Base-by-base conservation (phyloP, 2,113 vertebrate species). In the Lasiurus borealis region DNA sequence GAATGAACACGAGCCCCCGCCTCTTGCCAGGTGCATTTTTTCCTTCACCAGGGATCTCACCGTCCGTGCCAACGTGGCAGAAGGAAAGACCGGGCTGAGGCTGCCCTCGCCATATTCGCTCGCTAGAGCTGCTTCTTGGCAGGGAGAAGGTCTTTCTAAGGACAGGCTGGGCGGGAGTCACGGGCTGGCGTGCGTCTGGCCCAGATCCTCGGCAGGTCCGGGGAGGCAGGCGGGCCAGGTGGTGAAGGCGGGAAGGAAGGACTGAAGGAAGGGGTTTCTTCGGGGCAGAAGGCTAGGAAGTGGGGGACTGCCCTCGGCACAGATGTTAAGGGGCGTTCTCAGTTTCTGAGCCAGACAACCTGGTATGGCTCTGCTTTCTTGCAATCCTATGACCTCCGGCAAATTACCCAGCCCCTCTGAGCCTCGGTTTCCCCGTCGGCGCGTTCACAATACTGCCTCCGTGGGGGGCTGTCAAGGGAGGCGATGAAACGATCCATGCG, bases 51-150 rank as follows among this genome's bases (percentile, higher is more conserved):
- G 23, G 3, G 19, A 40, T 40, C 57, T 92, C 50, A 0, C 36
- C n/a, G 10, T 84, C 75, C 85, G 78, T 71, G 93, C 62, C 93
- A 83, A 92, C 36, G 25, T 25, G 92, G 94, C 93, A 93, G 89
- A 80, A 88, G 86, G 92, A 59, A 50, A 36, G 86, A 76, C 46
- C 44, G 57, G 54, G 73, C 83, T 31, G 40, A 82, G 82, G 40
- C 78, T 29, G n/a, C 34, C 78, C 93, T 84, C 15, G 0, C 85
- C 15, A 0, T 2, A 11, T 10, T 90, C 64, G 75, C 59, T 76
- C 68, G 40, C 46, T n/a, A 31, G 89, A 80, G 82, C 85, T 64
- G 12, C 73, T 68, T 85, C 81, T 88, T 85, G 97, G 83, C 54
- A n/a, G 40, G 27, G 14, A 85, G 16, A 1, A 62, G 31, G 46